phyloP scores from a whole-genome alignment of 2,888 invertebrate genomes.

The Amphipyra berbera region DNA sequence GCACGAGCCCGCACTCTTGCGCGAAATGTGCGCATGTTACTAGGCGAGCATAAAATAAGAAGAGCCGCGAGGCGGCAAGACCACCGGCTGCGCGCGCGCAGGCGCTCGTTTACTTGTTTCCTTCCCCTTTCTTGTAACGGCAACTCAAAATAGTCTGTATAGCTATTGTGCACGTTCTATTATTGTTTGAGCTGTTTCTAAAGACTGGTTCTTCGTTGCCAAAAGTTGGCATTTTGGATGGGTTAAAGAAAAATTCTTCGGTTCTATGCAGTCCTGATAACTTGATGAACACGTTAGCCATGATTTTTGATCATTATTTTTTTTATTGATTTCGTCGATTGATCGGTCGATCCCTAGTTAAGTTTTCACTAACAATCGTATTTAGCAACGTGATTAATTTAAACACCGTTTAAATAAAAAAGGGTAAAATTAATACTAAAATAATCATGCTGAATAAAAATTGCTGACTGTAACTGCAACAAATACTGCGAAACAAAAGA shows the following conservation, averaged over 20 bases:
- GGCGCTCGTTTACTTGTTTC: slow-evolving; percentile 38
- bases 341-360: slow-evolving; percentile 18
- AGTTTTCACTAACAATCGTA: too few species aligned
- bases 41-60: slow-evolving; percentile 71
- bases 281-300: slow-evolving; percentile 83
- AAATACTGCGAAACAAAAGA: too few species aligned
- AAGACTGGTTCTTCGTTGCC: slow-evolving; percentile 20
- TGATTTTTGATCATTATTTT: slow-evolving; percentile 78
- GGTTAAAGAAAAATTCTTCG: slow-evolving; percentile 60
- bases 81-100: slow-evolving; percentile 55
- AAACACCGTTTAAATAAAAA: background rate
- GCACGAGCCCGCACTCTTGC: slow-evolving; percentile 85
- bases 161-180: accelerated
- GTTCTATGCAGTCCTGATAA: slow-evolving; percentile 74
- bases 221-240: slow-evolving; percentile 30
- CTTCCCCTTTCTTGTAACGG: background rate
- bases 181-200: slow-evolving; percentile 7
- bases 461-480: too few species aligned
- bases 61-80: slow-evolving; percentile 44
- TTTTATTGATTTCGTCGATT: slow-evolving; percentile 41
- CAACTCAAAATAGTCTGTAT: slow-evolving; percentile 44
- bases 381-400: background rate
- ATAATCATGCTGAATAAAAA: background rate
- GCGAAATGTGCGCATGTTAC: slow-evolving; percentile 89
- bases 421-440: background rate